Evolutionary conservation across 2,113 vertebrate genomes (phyloP), one percentile per base, ranked within the genome.

Genomic region (Phycodurus eques): DNA sequence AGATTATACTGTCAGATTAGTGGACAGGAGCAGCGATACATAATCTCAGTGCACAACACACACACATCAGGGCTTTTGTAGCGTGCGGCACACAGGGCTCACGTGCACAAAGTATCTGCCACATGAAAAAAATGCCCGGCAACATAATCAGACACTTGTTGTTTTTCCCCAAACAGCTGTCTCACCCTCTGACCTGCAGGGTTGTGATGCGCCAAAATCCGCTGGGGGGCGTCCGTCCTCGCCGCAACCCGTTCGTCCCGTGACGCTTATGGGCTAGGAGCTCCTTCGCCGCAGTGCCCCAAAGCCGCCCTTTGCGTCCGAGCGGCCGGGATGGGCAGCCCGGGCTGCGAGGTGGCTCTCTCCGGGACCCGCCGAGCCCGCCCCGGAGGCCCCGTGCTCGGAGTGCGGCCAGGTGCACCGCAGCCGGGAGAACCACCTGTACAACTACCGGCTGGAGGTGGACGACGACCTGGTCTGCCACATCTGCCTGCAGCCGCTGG

Each of bases 381-480:
- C 93, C 60, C 87, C 95, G 88, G 96, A 98, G 59, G 93, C 94
- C n/a, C 85, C 96, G 85, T 99, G 97, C 88, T 92, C 95, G 0
- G 96, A 97, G 76, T 99, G 96, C 70, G 96, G 97, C 83, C 96
- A 99, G 86, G 95, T 97, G 89, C 97, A 99, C 82, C 96, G 95
- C 92, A 92, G 94, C 66, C 92, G 94, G 88, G 97, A 99, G 88
- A 98, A 98, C 88, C 97, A 99, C 86, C 92, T 98, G 39, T 99
- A 98, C 86, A 98, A 99, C 88, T 99, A 99, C 85, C 95, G 96
- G 56, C 93, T 98, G 0, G 97, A 99, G 79, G 96, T 99, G 86
- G 97, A 99, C 0, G 97, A 99, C 1, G 97, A 99, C 87, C 93
- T 99, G 77, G 96, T 98, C 85, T 99, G 97, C 93, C 97, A 99